Evolutionary conservation across 2,113 vertebrate genomes (phyloP).

Genomic region (Oncorhynchus gorbuscha): DNA sequence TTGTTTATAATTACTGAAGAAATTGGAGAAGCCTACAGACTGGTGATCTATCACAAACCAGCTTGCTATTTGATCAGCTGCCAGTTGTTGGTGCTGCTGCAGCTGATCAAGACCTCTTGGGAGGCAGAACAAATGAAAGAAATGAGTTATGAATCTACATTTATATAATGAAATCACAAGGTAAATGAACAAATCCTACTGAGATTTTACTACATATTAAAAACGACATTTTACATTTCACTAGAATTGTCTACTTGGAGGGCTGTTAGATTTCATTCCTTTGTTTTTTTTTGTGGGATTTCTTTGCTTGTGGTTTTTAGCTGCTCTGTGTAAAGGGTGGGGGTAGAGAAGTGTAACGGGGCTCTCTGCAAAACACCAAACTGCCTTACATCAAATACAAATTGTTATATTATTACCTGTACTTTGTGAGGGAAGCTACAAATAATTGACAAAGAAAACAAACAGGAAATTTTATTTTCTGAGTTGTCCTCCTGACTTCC

Average conservation of each 20-base stretch:
- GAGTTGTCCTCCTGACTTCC: slow-evolving; percentile 55
- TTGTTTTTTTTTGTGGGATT: slow-evolving; percentile 44
- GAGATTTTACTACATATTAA: slow-evolving; percentile 86
- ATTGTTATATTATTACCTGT: slow-evolving; percentile 72
- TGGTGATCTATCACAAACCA: slow-evolving; percentile 74
- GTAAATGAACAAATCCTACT: slow-evolving; percentile 76
- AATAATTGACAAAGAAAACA: slow-evolving; percentile 43
- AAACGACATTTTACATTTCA: slow-evolving; percentile 91
- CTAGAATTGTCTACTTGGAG: slow-evolving; percentile 80
- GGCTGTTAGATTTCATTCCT: slow-evolving; percentile 73
- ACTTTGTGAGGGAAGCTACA: slow-evolving; percentile 64
- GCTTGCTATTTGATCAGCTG: slow-evolving; percentile 70
- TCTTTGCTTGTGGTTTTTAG: slow-evolving; percentile 72
- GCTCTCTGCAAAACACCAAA: slow-evolving; percentile 83
- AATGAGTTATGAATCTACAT: slow-evolving; percentile 73
- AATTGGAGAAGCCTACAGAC: slow-evolving; percentile 69
- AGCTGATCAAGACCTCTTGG: slow-evolving; percentile 66
- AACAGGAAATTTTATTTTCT: slow-evolving; percentile 34
- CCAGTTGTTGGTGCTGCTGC: slow-evolving; percentile 64
- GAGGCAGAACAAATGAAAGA: slow-evolving; percentile 72
- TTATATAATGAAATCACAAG: slow-evolving; percentile 77
- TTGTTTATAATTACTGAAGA: slow-evolving; percentile 72
- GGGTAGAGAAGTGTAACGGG: slow-evolving; percentile 81
- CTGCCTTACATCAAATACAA: slow-evolving; percentile 81
- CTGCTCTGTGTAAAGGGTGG: slow-evolving; percentile 77